phyloP scores from a whole-genome alignment of 2,888 invertebrate species.

The Dryomyza anilis region DNA sequence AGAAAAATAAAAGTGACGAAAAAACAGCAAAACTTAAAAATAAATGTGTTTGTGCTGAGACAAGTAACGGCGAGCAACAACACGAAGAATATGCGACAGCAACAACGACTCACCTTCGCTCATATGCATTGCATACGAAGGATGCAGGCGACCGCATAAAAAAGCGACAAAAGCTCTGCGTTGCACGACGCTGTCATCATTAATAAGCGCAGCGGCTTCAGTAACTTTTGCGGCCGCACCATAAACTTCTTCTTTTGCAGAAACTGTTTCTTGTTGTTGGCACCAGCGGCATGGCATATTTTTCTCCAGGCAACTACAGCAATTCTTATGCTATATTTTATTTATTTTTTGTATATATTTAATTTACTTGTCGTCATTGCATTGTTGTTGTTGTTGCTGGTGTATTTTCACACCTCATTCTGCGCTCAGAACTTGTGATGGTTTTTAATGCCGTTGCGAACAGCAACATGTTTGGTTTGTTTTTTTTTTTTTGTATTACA shows the following conservation, averaged over 20 bases:
- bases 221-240: background rate
- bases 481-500: too few species aligned
- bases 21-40: constrained; percentile 4
- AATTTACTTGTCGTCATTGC: too few species aligned
- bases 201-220: background rate
- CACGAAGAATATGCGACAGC: too few species aligned
- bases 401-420: background rate
- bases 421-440: too few species aligned
- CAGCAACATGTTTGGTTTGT: too few species aligned
- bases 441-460: too few species aligned
- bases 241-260: too few species aligned
- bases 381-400: background rate
- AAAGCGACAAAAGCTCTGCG: background rate
- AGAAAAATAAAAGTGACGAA: background rate
- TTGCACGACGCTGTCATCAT: constrained; percentile 2
- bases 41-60: background rate
- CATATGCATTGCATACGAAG: too few species aligned
- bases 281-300: background rate
- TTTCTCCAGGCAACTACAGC: too few species aligned
- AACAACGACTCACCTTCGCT: too few species aligned
- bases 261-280: background rate
- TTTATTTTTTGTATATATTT: background rate
- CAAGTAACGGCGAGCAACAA: constrained; percentile 7
- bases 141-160: background rate
- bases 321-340: background rate